These are phyloP conservation scores for Kryptopterus vitreolus DNA, from an alignment of 2,797 vertebrate species.

Conservation along the genomic window DNA sequence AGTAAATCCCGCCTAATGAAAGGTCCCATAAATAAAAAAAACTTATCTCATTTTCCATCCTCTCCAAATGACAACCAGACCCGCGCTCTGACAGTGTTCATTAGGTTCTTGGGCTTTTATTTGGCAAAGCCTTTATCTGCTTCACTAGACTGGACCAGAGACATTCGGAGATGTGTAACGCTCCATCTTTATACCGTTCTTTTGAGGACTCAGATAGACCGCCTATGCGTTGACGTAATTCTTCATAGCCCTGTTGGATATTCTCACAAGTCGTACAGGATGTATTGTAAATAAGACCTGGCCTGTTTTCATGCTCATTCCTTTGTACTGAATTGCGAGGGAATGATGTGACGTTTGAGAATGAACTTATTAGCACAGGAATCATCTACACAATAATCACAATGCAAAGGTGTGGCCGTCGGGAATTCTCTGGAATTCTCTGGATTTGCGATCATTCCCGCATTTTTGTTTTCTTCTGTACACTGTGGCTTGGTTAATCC, in stretches of 20 bases:
- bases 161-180: constrained; percentile 20
- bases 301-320: constrained; percentile 19
- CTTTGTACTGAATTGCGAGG: not conserved
- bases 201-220: constrained; percentile 11
- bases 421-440: constrained; percentile 52
- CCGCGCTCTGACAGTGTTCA: constrained; percentile 63
- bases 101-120: constrained; percentile 63
- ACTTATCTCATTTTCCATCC: constrained; percentile 72
- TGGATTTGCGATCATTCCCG: constrained; percentile 65
- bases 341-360: not conserved
- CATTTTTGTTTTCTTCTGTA: constrained; percentile 66
- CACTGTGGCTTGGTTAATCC: constrained; percentile 54
- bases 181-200: constrained; percentile 1
- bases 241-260: not conserved
- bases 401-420: constrained; percentile 46
- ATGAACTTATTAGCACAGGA: not conserved
- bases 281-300: constrained; percentile 10
- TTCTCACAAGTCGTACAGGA: constrained; percentile 8
- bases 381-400: constrained; percentile 20
- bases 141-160: constrained; percentile 54
- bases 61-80: constrained; percentile 70
- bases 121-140: constrained; percentile 60
- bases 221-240: not conserved
- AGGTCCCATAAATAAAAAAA: constrained; percentile 75
- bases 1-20: constrained; percentile 76